These are phyloP conservation scores for Aleiodes testaceus DNA, from an alignment of 2,888 invertebrate genomes.

Conservation along the genomic window DNA sequence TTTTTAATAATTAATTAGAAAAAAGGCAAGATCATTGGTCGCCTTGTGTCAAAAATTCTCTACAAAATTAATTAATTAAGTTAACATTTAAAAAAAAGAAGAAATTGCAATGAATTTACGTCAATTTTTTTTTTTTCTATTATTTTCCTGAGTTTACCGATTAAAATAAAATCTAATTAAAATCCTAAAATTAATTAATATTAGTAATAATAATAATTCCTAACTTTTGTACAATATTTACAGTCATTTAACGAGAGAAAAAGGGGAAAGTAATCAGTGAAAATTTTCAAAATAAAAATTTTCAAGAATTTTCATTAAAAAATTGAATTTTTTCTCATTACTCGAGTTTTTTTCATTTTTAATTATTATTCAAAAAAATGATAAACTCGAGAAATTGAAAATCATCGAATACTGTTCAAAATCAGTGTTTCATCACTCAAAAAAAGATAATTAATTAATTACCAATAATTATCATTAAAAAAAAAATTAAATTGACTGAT, in stretches of 20 bases:
- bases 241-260: conserved; percentile 5
- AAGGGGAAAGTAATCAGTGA: neutral
- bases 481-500: too few relatives aligned
- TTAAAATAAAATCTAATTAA: neutral
- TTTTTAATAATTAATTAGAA: conserved; percentile 28
- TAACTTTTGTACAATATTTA: conserved; percentile 29
- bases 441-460: neutral
- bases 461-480: neutral
- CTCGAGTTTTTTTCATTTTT: neutral
- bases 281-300: conserved; percentile 13
- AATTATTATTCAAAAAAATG: neutral
- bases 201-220: conserved; percentile 7
- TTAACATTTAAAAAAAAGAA: too few relatives aligned
- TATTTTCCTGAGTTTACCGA: conserved; percentile 13
- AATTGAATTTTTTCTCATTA: neutral
- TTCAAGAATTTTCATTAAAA: neutral
- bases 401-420: conserved; percentile 13
- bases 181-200: conserved; percentile 2
- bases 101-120: too few relatives aligned
- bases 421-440: neutral
- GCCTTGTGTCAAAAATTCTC: conserved; percentile 28
- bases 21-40: conserved; percentile 50
- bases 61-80: neutral
- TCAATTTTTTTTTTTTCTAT: neutral
- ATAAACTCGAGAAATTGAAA: conserved; percentile 1